phyloP scores from a whole-genome alignment of 2,797 vertebrate genomes.

The Rallus crepitans region DNA sequence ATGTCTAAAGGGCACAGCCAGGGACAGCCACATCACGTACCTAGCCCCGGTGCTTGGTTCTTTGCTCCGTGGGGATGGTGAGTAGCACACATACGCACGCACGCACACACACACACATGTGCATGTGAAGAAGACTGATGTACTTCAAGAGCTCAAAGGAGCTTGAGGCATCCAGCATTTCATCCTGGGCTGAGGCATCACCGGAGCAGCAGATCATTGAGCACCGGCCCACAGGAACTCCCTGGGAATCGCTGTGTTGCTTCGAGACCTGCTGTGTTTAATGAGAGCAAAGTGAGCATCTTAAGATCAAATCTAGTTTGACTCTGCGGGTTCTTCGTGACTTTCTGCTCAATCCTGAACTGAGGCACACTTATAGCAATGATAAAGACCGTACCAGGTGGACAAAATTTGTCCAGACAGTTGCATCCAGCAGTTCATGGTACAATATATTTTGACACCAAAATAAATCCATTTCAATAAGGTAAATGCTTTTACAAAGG shows the following conservation, averaged over 20 bases:
- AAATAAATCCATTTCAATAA: constrained; percentile 40
- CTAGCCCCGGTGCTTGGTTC: neutral
- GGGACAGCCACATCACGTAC: rapidly evolving
- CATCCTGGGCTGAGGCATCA: neutral
- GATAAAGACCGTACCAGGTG: neutral
- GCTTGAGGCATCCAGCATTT: neutral
- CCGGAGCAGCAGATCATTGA: neutral
- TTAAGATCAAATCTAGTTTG: neutral
- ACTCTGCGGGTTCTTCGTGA: neutral
- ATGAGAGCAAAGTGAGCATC: neutral
- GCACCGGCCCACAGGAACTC: neutral
- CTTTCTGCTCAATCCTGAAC: neutral
- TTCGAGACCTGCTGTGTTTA: neutral
- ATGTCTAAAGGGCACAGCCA: constrained; percentile 68
- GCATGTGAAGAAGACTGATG: neutral
- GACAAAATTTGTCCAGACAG: neutral
- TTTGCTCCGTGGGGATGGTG: neutral
- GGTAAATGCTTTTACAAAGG: neutral
- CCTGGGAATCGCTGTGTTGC: neutral
- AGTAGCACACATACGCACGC: rapidly evolving
- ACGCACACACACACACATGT: rapidly evolving
- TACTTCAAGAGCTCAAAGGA: neutral
- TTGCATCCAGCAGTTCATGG: neutral
- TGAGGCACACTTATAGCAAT: neutral
- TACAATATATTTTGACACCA: constrained; percentile 5